Conservation (phyloP, 2,888 invertebrate genomes). For the Caenorhabditis doughertyi region DNA sequence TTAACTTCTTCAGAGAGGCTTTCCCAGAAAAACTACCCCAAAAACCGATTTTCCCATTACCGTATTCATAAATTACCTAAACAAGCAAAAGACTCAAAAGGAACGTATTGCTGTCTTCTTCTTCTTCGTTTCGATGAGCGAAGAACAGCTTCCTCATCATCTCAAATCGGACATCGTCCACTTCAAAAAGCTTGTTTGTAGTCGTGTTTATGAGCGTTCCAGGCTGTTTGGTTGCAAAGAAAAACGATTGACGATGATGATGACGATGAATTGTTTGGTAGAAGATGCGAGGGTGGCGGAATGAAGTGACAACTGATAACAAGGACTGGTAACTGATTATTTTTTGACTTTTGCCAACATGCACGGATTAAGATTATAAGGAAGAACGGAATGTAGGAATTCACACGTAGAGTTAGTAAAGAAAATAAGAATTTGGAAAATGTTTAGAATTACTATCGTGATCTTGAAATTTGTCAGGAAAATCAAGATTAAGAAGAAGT, state of each 20-base stretch:
- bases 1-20: too few relatives aligned
- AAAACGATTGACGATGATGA: conserved; percentile 25
- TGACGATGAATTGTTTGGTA: not conserved
- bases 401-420: conserved; percentile 10
- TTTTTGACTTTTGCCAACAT: conserved; percentile 19
- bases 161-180: conserved; percentile 58
- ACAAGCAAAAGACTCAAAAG: not conserved
- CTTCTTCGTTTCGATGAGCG: too few relatives aligned
- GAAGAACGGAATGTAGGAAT: conserved; percentile 9
- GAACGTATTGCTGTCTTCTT: conserved; percentile 16
- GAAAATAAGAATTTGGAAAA: not conserved
- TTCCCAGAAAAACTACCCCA: too few relatives aligned
- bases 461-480: too few relatives aligned
- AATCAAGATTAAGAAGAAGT: not conserved
- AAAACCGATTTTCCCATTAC: not conserved
- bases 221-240: conserved; percentile 47
- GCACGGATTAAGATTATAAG: conserved; percentile 31
- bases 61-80: conserved; percentile 21
- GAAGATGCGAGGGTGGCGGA: conserved; percentile 7
- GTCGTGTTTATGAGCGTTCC: conserved; percentile 42
- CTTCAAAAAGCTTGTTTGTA: conserved; percentile 50
- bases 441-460: not conserved
- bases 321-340: conserved; percentile 30
- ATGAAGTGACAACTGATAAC: conserved; percentile 32
- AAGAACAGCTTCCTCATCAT: conserved; percentile 47